Conservation (phyloP, 1,140 invertebrate genomes). For the Drosophila parvula region DNA sequence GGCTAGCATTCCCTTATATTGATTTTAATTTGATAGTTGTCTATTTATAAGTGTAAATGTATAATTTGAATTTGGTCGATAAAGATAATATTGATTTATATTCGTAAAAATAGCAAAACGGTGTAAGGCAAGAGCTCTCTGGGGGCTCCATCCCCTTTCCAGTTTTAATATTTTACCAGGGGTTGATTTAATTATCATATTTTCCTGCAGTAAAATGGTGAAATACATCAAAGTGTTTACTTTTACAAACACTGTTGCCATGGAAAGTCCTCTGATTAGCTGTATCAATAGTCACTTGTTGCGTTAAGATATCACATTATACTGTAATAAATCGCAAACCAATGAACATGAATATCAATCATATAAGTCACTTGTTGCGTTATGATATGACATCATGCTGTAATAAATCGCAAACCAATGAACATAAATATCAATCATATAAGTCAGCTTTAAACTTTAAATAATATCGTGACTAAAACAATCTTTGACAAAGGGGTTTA, state of each 20-base stretch:
- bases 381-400: not conserved
- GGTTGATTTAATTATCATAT: not conserved
- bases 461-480: not conserved
- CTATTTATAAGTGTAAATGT: conserved; percentile 8
- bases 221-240: conserved; percentile 25
- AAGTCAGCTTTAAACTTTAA: not conserved
- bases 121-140: not conserved
- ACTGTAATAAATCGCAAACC: conserved; percentile 1
- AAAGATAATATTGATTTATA: conserved; percentile 22
- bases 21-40: too few species aligned
- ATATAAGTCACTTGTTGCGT: conserved; percentile 9
- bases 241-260: conserved; percentile 15
- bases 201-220: not conserved
- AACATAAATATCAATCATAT: not conserved
- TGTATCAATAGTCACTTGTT: conserved; percentile 8
- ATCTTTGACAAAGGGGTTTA: not conserved
- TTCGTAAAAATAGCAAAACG: not conserved
- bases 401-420: conserved; percentile 5
- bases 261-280: conserved; percentile 10
- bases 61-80: conserved; percentile 22
- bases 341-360: not conserved
- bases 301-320: not conserved
- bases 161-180: not conserved
- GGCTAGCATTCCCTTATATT: too few species aligned
- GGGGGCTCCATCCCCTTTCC: too few species aligned